Percentiles rank a stretch among this genome's conserved stretches.
These are phyloP conservation scores for Thaumetopoea pityocampa DNA, from an alignment of 1,140 invertebrate genomes.

Conservation along the genomic window DNA sequence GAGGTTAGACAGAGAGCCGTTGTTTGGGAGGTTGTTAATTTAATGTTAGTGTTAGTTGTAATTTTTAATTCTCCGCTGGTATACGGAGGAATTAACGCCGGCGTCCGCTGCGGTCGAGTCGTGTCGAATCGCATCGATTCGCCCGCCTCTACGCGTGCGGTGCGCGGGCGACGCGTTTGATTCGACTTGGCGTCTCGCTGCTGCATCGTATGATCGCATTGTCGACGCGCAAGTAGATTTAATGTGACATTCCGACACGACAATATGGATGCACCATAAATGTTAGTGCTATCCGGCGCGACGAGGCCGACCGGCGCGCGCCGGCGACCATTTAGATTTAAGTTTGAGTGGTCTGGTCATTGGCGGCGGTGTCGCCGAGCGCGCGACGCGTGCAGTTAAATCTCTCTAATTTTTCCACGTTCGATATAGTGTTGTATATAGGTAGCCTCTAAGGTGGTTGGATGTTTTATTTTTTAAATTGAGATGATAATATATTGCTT, in stretches of 20 bases:
- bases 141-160: too few relatives aligned
- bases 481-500: conserved; percentile 61
- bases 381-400: conserved; percentile 40
- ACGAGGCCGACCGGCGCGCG: too few relatives aligned
- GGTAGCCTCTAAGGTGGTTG: conserved; percentile 40
- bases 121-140: too few relatives aligned
- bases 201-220: too few relatives aligned
- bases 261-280: too few relatives aligned
- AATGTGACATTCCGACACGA: too few relatives aligned
- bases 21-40: conserved; percentile 67
- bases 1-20: conserved; percentile 57
- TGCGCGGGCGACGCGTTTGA: too few relatives aligned
- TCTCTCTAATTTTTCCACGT: conserved; percentile 64
- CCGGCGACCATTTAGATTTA: too few relatives aligned
- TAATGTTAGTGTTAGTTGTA: conserved; percentile 52
- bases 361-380: conserved; percentile 26
- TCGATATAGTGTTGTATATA: conserved; percentile 56
- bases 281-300: too few relatives aligned
- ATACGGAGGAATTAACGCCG: conserved; percentile 25
- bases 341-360: conserved; percentile 46
- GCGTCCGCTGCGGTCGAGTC: too few relatives aligned
- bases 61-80: conserved; percentile 42
- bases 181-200: too few relatives aligned
- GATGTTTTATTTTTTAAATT: conserved; percentile 56
- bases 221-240: too few relatives aligned